Evolutionary conservation across 2,888 invertebrate species (phyloP).

Genomic region (Napeogenes sylphis): DNA sequence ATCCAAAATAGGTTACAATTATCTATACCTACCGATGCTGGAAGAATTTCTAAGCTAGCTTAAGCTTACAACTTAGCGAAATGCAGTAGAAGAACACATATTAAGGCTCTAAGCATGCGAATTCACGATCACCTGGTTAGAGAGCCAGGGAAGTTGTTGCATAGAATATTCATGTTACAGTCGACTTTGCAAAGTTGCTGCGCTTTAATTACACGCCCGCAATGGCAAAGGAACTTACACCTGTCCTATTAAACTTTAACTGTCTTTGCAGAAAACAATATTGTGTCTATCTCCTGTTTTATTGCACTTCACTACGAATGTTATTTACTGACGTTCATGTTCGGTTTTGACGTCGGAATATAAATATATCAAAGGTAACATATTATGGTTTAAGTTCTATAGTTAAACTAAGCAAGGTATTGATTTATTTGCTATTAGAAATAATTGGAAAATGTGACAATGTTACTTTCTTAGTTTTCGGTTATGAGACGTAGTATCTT

Average conservation of each 20-base stretch:
- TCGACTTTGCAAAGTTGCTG: constrained; percentile 33
- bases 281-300: neutral
- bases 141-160: constrained; percentile 25
- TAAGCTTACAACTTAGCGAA: constrained; percentile 25
- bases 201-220: constrained; percentile 36
- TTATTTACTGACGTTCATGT: too few relatives aligned
- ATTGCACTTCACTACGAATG: neutral
- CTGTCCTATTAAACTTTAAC: constrained; percentile 37
- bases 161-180: constrained; percentile 39
- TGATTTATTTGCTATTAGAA: too few relatives aligned
- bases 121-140: constrained; percentile 24
- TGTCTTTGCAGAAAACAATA: constrained; percentile 15
- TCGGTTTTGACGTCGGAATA: too few relatives aligned
- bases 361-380: too few relatives aligned
- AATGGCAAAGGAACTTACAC: constrained; percentile 20
- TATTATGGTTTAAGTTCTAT: too few relatives aligned
- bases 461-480: too few relatives aligned
- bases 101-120: constrained; percentile 24
- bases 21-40: neutral
- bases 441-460: too few relatives aligned
- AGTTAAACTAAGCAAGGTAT: too few relatives aligned
- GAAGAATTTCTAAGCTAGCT: constrained; percentile 14
- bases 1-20: neutral
- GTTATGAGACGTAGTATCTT: too few relatives aligned
- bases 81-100: constrained; percentile 27